Conservation (phyloP, 2,797 vertebrate species). For the Chelon labrosus region DNA sequence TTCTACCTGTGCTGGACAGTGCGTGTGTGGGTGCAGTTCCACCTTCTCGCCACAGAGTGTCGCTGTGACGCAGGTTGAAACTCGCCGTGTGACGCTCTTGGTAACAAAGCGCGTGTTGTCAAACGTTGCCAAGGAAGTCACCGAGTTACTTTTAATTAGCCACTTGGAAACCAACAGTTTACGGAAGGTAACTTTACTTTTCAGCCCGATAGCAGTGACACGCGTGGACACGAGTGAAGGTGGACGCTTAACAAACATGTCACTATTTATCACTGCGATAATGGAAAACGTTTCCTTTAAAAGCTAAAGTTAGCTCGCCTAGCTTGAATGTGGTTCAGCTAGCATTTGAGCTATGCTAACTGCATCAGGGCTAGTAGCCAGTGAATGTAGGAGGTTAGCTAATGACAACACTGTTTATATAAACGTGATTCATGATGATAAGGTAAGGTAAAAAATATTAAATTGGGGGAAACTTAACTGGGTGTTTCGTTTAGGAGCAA, state of each 20-base stretch:
- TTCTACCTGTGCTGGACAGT: too few relatives aligned
- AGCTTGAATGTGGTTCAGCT: conserved; percentile 8
- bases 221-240: background rate
- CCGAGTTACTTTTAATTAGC: conserved; percentile 22
- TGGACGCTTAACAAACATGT: background rate
- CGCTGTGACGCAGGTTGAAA: conserved; percentile 39
- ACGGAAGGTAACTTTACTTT: conserved; percentile 36
- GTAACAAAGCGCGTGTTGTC: conserved; percentile 72
- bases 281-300: background rate
- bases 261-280: accelerated
- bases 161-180: background rate
- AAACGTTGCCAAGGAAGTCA: conserved; percentile 83
- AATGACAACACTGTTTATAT: background rate
- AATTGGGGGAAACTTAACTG: background rate
- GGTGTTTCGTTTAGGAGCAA: background rate
- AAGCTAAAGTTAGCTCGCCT: conserved; percentile 40
- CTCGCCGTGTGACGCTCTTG: conserved; percentile 47
- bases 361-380: too few relatives aligned
- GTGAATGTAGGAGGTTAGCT: background rate
- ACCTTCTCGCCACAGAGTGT: conserved; percentile 3
- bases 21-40: background rate
- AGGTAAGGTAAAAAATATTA: background rate
- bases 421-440: background rate
- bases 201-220: background rate
- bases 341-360: conserved; percentile 19